Conservation (phyloP, 2,888 invertebrate species). For the Temnothorax unifasciatus region DNA sequence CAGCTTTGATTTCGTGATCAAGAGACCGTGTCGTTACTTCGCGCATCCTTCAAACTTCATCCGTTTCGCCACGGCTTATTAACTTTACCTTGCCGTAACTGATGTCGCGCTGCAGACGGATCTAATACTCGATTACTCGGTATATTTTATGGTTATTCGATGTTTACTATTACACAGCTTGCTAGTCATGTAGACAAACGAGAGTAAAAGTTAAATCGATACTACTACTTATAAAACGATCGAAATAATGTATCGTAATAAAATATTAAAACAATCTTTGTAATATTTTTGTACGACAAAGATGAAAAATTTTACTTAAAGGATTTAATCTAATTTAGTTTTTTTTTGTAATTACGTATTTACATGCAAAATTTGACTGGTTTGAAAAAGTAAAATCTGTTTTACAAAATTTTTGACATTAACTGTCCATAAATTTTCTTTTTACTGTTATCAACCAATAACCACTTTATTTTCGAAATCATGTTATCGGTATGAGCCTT, state of each 20-base stretch:
- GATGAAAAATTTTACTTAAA: neutral
- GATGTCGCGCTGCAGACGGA: conserved; percentile 33
- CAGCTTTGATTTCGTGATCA: conserved; percentile 44
- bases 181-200: neutral
- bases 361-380: neutral
- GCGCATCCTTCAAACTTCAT: conserved; percentile 50
- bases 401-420: neutral
- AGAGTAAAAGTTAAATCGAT: neutral
- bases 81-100: conserved; percentile 35
- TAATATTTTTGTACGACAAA: neutral
- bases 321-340: neutral
- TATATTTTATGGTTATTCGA: conserved; percentile 16
- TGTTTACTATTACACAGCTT: neutral
- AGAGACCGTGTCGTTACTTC: conserved; percentile 43
- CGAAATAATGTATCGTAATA: neutral
- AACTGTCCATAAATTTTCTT: neutral
- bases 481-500: conserved; percentile 1
- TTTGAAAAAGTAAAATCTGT: conserved; percentile 4
- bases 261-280: neutral
- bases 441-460: conserved; percentile 1
- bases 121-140: conserved; percentile 27
- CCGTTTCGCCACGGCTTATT: conserved; percentile 53
- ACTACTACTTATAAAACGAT: neutral
- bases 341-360: neutral
- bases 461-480: conserved; percentile 12